These are phyloP conservation scores for Limanda limanda DNA, from an alignment of 2,113 vertebrate genomes.

Conservation along the genomic window DNA sequence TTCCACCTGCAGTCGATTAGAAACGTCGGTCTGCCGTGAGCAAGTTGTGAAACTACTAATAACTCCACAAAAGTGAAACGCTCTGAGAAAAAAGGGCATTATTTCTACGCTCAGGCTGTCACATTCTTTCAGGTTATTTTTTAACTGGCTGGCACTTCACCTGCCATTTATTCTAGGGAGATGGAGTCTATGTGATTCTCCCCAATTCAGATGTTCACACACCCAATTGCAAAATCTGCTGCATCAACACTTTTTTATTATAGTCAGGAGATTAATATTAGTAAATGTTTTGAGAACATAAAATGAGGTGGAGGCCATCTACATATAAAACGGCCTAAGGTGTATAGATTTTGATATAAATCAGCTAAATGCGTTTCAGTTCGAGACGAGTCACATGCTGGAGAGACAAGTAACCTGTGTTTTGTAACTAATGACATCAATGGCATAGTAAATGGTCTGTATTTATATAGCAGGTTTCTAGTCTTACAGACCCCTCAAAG, in stretches of 20 bases:
- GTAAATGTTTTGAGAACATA: constrained; percentile 2
- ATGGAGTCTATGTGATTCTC: too few species aligned
- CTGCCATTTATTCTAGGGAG: constrained; percentile 1
- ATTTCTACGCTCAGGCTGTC: not conserved
- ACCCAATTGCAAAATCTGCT: not conserved
- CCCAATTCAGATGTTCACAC: too few species aligned
- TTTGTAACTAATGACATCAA: not conserved
- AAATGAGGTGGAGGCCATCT: not conserved
- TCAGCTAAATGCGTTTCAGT: not conserved
- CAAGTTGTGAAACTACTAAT: not conserved
- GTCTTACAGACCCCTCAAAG: too few species aligned
- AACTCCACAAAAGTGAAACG: not conserved
- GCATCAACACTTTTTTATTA: constrained; percentile 2
- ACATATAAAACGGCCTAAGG: not conserved
- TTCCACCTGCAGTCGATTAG: constrained; percentile 2
- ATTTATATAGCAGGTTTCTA: too few species aligned
- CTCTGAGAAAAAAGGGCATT: not conserved
- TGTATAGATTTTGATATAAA: not conserved
- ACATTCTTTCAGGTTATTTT: not conserved
- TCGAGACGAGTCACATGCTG: not conserved
- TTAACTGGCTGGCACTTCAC: not conserved
- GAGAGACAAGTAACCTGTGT: not conserved
- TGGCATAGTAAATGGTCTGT: not conserved
- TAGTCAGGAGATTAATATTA: constrained; percentile 4
- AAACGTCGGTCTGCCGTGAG: not conserved